A percentile compares a stretch with the other conserved stretches of the same genome.
phyloP scores from a whole-genome alignment of 1,140 invertebrate species.

The Drosophila erecta region DNA sequence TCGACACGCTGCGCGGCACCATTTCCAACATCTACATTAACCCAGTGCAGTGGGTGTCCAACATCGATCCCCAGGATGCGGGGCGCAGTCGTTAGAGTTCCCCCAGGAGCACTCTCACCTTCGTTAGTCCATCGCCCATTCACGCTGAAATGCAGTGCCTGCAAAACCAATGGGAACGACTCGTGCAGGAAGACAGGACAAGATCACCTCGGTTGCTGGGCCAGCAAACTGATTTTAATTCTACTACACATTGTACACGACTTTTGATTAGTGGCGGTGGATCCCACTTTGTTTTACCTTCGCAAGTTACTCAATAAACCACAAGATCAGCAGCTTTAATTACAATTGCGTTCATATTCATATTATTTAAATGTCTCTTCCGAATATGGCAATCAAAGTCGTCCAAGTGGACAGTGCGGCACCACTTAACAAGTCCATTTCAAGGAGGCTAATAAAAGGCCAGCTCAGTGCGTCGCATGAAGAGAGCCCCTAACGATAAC shows the following conservation, averaged over 20 bases:
- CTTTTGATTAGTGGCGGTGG: neutral
- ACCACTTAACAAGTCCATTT: neutral
- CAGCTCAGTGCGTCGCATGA: conserved; percentile 15
- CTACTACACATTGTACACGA: neutral
- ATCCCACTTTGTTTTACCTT: conserved; percentile 5
- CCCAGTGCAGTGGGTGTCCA: conserved; percentile 67
- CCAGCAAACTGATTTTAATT: neutral
- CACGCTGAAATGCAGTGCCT: conserved; percentile 3
- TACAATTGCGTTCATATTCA: too few relatives aligned
- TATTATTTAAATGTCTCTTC: neutral
- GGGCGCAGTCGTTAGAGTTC: conserved; percentile 44
- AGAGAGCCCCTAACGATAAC: conserved; percentile 53
- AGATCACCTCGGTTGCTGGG: conserved; percentile 14
- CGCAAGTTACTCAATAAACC: conserved; percentile 4
- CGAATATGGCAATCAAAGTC: conserved; percentile 66
- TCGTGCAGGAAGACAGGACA: neutral
- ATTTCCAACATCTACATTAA: conserved; percentile 68
- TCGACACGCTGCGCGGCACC: conserved; percentile 64
- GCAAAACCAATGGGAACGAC: neutral
- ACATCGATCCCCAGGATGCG: conserved; percentile 46
- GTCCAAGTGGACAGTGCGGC: conserved; percentile 47
- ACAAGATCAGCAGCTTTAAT: conserved; percentile 4
- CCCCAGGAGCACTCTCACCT: neutral
- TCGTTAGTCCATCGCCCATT: conserved; percentile 16
- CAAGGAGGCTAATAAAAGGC: conserved; percentile 48